Conservation (phyloP, 2,113 vertebrate genomes). For the Tretioscincus oriximinensis region DNA sequence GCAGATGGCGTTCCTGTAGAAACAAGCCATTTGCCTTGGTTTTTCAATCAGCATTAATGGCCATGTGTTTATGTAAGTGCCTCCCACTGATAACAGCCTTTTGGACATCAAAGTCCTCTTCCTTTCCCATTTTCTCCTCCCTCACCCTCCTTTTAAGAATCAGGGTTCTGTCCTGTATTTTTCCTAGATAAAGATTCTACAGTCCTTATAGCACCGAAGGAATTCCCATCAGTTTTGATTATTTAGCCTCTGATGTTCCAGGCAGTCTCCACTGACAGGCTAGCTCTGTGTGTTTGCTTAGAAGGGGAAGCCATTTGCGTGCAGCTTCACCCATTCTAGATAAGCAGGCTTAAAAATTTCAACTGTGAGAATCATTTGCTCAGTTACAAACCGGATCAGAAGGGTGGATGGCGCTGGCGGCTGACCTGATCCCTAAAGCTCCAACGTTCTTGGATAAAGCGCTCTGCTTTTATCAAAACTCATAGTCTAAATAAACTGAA, state of each 20-base stretch:
- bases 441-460: background rate
- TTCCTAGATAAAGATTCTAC: constrained; percentile 33
- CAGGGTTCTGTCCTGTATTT: constrained; percentile 42
- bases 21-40: constrained; percentile 35
- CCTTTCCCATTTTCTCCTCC: constrained; percentile 42
- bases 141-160: constrained; percentile 40
- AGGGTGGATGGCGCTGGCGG: background rate
- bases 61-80: constrained; percentile 57
- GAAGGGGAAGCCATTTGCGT: background rate
- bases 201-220: constrained; percentile 43
- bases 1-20: constrained; percentile 35
- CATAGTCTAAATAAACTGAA: no score
- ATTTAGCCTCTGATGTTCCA: constrained; percentile 7
- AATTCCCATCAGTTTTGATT: constrained; percentile 8
- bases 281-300: background rate
- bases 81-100: constrained; percentile 61
- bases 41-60: constrained; percentile 56
- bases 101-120: constrained; percentile 61
- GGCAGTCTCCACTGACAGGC: background rate
- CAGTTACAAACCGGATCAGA: background rate
- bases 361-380: background rate
- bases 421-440: background rate
- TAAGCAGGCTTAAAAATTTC: background rate
- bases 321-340: background rate
- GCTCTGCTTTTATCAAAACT: background rate